Evolutionary conservation across 2,797 vertebrate species (phyloP).

Genomic region (Hemitrygon akajei): DNA sequence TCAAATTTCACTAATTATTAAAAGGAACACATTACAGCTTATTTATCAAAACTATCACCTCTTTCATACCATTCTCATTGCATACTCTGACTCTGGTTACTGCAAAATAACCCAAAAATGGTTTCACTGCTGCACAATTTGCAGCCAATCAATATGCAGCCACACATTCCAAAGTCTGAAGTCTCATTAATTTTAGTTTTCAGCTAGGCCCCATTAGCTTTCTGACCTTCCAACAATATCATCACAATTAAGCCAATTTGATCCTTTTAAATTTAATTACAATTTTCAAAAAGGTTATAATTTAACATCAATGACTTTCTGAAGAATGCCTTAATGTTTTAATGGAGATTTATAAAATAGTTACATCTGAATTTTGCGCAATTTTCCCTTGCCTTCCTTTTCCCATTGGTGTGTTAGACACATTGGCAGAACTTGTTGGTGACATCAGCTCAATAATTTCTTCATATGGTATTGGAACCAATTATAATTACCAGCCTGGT

Average conservation of each 20-base stretch:
- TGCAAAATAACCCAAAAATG: neutral
- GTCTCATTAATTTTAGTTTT: constrained; percentile 17
- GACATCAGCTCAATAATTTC: neutral
- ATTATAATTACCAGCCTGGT: neutral
- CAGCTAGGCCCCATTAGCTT: neutral
- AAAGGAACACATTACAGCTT: neutral
- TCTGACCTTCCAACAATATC: neutral
- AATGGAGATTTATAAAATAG: neutral
- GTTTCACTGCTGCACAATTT: neutral
- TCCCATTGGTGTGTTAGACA: neutral
- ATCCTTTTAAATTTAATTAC: neutral
- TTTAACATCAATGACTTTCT: neutral
- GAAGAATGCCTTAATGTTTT: neutral
- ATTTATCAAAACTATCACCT: neutral
- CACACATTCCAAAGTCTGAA: neutral
- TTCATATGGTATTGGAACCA: neutral
- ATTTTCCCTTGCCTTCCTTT: neutral
- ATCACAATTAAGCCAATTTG: neutral
- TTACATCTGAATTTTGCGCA: neutral
- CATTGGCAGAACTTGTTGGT: neutral
- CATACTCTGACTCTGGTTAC: neutral
- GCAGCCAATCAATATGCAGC: neutral
- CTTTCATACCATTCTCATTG: neutral
- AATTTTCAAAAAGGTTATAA: neutral
- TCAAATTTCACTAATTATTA: neutral